Evolutionary conservation across 2,113 vertebrate species (phyloP).

Genomic region (Campylorhamphus procurvoides): DNA sequence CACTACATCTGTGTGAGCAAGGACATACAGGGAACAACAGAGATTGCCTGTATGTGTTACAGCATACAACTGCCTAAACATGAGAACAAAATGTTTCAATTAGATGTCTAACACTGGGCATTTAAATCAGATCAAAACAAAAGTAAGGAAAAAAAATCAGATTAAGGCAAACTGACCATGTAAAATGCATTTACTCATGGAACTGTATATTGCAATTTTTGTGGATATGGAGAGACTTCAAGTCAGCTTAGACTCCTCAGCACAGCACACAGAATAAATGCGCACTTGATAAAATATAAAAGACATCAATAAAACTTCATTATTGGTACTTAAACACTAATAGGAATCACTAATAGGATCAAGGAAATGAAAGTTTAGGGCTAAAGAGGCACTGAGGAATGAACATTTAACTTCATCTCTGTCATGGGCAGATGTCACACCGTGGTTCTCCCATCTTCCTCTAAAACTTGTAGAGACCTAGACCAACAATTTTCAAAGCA

Average conservation of each 20-base stretch:
- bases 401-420: neutral
- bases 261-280: neutral
- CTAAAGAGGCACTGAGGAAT: neutral
- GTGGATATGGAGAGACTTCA: neutral
- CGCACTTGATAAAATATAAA: neutral
- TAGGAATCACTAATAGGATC: neutral
- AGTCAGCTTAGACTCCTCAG: neutral
- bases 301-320: neutral
- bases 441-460: neutral
- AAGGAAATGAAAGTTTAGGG: neutral
- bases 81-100: neutral
- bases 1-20: rapidly evolving
- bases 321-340: neutral
- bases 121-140: neutral
- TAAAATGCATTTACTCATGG: neutral
- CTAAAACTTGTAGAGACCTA: neutral
- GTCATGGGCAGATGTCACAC: neutral
- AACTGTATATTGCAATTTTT: neutral
- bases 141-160: neutral
- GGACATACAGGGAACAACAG: neutral
- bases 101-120: neutral
- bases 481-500: neutral
- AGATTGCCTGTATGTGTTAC: neutral
- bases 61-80: rapidly evolving
- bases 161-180: neutral